A percentile compares a stretch with the other conserved stretches of the same genome.
These are phyloP conservation scores for Tapirus terrestris DNA, from an alignment of 2,113 vertebrate species.

Conservation along the genomic window DNA sequence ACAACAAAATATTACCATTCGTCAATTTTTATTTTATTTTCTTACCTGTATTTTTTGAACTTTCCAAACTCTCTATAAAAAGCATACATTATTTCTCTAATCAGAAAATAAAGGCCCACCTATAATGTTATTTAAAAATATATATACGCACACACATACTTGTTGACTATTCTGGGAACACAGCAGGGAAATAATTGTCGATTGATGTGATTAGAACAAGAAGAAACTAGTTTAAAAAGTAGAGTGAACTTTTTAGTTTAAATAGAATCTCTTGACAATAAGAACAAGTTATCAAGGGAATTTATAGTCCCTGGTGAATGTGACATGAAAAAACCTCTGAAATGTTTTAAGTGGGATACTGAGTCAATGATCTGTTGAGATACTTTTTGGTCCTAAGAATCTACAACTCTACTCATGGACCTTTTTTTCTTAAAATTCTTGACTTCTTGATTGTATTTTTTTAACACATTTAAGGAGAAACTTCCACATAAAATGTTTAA, in stretches of 20 bases:
- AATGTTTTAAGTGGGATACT: neutral
- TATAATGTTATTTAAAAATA: neutral
- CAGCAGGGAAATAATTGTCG: slow-evolving; percentile 8
- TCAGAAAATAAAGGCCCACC: neutral
- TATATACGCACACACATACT: neutral
- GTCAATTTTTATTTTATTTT: neutral
- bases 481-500: neutral
- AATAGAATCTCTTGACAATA: neutral
- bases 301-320: neutral
- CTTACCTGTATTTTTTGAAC: neutral
- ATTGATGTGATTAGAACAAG: neutral
- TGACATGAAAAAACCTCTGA: neutral
- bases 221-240: neutral
- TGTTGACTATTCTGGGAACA: neutral
- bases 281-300: neutral
- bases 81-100: neutral
- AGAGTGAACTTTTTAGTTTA: neutral
- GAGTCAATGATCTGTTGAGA: neutral
- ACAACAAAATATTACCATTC: neutral
- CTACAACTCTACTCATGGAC: neutral
- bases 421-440: neutral
- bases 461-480: slow-evolving; percentile 15
- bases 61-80: slow-evolving; percentile 21
- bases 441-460: neutral
- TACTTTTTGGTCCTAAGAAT: neutral